Percentiles rank a stretch among this genome's conserved stretches.
Conservation (phyloP, 2,113 vertebrate genomes). For the Cavia aperea region DNA sequence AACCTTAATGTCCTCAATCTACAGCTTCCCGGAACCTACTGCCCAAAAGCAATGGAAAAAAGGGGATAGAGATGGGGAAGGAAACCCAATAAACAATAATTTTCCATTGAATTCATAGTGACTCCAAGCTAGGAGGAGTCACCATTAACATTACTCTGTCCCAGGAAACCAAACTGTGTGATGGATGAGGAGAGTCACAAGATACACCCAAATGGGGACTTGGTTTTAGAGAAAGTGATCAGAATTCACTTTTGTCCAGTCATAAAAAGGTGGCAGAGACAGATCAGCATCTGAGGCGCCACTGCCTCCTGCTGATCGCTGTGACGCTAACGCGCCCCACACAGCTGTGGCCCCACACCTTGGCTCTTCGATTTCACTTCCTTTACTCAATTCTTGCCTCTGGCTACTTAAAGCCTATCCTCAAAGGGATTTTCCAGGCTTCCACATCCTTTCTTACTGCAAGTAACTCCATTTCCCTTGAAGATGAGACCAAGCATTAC, state of each 20-base stretch:
- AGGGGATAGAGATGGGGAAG: background rate
- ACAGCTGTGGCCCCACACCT: background rate
- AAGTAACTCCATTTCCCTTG: background rate
- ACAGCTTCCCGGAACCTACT: background rate
- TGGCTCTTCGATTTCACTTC: background rate
- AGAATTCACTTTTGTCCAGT: rapidly evolving
- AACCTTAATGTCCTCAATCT: background rate
- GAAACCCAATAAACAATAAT: background rate
- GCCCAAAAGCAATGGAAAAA: background rate
- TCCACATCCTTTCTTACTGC: background rate
- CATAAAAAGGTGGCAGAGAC: background rate
- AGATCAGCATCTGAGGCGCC: background rate
- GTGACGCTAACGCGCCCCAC: background rate
- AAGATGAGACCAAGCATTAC: background rate
- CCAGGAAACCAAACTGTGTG: background rate
- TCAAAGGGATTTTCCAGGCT: background rate
- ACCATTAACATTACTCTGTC: background rate
- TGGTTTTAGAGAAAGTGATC: background rate
- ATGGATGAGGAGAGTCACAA: background rate
- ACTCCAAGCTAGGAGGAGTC: background rate
- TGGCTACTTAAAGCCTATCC: background rate
- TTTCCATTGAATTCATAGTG: background rate
- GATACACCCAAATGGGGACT: rapidly evolving
- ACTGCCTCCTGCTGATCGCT: background rate
- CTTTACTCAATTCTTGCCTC: background rate